These are phyloP conservation scores for Albula glossodonta DNA, from an alignment of 2,113 vertebrate species.

Conservation along the genomic window DNA sequence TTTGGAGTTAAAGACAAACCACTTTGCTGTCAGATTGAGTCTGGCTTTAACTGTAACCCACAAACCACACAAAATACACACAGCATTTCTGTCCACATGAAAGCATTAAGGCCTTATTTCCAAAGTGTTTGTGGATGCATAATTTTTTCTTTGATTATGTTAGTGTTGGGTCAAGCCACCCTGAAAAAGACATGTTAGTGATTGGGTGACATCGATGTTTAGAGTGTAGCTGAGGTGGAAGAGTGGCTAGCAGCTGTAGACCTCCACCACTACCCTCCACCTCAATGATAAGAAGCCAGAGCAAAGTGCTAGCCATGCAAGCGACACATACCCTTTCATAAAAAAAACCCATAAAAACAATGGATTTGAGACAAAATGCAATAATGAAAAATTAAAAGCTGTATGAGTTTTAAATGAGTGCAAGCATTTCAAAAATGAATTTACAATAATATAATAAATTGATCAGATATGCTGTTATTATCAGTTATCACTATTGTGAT, in stretches of 20 bases:
- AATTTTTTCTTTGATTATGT: neutral
- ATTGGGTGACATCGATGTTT: neutral
- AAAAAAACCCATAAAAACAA: neutral
- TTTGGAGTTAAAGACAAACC: neutral
- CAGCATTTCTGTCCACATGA: neutral
- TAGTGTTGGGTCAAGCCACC: neutral
- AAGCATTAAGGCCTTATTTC: neutral
- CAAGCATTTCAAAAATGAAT: neutral
- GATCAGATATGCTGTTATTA: neutral
- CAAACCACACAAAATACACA: neutral
- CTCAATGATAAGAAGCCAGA: neutral
- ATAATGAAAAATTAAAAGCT: neutral
- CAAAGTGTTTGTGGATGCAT: neutral
- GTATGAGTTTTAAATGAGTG: neutral
- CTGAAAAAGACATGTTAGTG: neutral
- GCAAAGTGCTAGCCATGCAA: constrained; percentile 9
- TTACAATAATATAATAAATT: neutral
- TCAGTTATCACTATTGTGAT: neutral
- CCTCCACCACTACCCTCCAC: constrained; percentile 1
- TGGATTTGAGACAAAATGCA: neutral
- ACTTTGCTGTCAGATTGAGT: neutral
- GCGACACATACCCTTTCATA: neutral
- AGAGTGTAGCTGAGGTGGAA: neutral
- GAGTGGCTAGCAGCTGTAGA: neutral
- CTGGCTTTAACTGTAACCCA: neutral